Percentiles rank a stretch among this genome's conserved stretches.
Evolutionary conservation across 2,797 vertebrate species (phyloP).

Genomic region (Aselliscus stoliczkanus): DNA sequence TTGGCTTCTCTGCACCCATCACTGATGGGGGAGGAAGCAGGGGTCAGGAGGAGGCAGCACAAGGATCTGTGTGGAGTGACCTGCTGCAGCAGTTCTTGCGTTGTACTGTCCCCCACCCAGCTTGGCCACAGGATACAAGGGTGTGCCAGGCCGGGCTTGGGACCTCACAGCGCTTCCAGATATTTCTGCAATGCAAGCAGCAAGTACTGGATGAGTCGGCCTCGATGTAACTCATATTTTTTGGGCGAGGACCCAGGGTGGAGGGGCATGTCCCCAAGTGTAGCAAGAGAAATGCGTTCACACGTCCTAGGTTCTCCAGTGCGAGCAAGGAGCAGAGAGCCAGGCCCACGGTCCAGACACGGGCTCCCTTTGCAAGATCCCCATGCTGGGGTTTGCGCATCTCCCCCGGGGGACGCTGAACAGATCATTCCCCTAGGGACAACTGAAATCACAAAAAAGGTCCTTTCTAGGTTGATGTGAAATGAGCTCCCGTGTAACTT

Average conservation of each 20-base stretch:
- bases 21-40: fast-evolving
- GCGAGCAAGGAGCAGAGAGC: fast-evolving
- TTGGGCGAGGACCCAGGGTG: neutral
- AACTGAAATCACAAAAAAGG: too few species aligned
- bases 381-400: fast-evolving
- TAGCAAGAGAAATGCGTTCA: neutral
- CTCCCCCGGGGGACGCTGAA: neutral
- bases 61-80: neutral
- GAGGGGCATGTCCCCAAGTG: fast-evolving
- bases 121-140: neutral
- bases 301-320: fast-evolving
- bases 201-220: neutral
- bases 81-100: neutral
- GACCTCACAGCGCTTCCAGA: neutral
- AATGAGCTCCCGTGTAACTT: neutral
- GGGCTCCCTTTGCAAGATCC: fast-evolving
- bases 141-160: neutral
- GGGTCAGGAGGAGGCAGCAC: too few species aligned
- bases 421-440: neutral
- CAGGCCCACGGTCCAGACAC: neutral
- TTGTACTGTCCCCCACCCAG: neutral
- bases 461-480: neutral
- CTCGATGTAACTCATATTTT: neutral
- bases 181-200: neutral
- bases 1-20: fast-evolving